Conservation (phyloP, 1,140 invertebrate species). For the Pectinophora gossypiella region DNA sequence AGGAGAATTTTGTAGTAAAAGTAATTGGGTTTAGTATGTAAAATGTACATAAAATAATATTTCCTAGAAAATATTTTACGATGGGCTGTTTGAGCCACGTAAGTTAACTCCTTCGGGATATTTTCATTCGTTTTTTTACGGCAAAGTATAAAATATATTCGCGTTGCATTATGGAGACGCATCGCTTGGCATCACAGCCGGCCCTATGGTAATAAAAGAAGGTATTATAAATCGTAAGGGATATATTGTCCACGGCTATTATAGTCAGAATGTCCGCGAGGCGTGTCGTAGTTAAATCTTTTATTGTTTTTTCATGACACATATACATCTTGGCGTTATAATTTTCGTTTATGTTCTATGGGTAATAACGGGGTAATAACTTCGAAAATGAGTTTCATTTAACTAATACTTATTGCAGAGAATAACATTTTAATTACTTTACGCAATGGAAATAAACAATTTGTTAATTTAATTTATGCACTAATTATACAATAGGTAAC, state of each 20-base stretch:
- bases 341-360: conserved; percentile 29
- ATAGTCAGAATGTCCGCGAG: conserved; percentile 41
- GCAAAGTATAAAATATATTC: not conserved
- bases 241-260: conserved; percentile 49
- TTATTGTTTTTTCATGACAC: conserved; percentile 59
- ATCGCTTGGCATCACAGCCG: conserved; percentile 4
- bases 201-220: conserved; percentile 59
- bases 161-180: not conserved
- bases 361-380: too few relatives aligned
- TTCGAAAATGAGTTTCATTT: too few relatives aligned
- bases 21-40: not conserved
- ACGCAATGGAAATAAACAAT: too few relatives aligned
- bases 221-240: conserved; percentile 61
- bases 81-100: not conserved
- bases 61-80: not conserved
- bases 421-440: too few relatives aligned
- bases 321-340: conserved; percentile 41
- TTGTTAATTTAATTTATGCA: too few relatives aligned
- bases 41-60: too few relatives aligned
- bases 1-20: too few relatives aligned
- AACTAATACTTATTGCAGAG: too few relatives aligned
- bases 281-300: conserved; percentile 59
- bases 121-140: not conserved
- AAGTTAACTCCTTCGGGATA: not conserved
- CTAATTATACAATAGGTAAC: too few relatives aligned